Conservation (phyloP, 2,888 invertebrate genomes). For the Automeris io region DNA sequence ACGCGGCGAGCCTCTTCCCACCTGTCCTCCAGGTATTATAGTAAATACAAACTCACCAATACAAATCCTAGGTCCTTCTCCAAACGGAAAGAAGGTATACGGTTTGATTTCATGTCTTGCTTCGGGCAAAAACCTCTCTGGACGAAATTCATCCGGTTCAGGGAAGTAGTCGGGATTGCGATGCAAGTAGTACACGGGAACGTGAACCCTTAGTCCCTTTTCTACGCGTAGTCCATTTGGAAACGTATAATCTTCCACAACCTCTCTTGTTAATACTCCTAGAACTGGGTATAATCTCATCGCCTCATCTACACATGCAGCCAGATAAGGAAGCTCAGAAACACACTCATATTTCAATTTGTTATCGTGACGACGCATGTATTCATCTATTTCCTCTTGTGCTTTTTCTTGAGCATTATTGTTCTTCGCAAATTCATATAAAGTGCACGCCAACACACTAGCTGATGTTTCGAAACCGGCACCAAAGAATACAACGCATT, state of each 20-base stretch:
- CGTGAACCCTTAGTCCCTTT: slow-evolving; percentile 32
- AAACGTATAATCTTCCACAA: slow-evolving; percentile 37
- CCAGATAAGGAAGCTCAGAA: slow-evolving; percentile 26
- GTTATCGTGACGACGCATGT: slow-evolving; percentile 22
- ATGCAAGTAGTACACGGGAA: slow-evolving; percentile 40
- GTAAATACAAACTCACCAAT: slow-evolving; percentile 48
- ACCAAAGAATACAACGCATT: slow-evolving; percentile 64
- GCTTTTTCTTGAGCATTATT: slow-evolving; percentile 27
- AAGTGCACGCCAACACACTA: slow-evolving; percentile 25
- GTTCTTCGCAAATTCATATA: slow-evolving; percentile 41
- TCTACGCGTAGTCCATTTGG: slow-evolving; percentile 35
- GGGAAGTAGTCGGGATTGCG: slow-evolving; percentile 34
- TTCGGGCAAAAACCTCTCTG: slow-evolving; percentile 38
- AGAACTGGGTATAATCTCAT: slow-evolving; percentile 36
- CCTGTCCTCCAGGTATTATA: too few species aligned
- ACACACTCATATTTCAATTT: slow-evolving; percentile 27
- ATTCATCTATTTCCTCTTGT: slow-evolving; percentile 36
- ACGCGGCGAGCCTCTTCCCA: too few species aligned
- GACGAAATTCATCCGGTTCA: slow-evolving; percentile 33
- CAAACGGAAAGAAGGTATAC: slow-evolving; percentile 40
- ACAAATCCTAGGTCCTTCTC: slow-evolving; percentile 42
- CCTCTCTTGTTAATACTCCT: slow-evolving; percentile 29
- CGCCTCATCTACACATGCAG: slow-evolving; percentile 35
- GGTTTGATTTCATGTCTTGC: slow-evolving; percentile 28
- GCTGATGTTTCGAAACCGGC: slow-evolving; percentile 47